phyloP scores from a whole-genome alignment of 1,140 invertebrate genomes.

The Drosophila lacteicornis region DNA sequence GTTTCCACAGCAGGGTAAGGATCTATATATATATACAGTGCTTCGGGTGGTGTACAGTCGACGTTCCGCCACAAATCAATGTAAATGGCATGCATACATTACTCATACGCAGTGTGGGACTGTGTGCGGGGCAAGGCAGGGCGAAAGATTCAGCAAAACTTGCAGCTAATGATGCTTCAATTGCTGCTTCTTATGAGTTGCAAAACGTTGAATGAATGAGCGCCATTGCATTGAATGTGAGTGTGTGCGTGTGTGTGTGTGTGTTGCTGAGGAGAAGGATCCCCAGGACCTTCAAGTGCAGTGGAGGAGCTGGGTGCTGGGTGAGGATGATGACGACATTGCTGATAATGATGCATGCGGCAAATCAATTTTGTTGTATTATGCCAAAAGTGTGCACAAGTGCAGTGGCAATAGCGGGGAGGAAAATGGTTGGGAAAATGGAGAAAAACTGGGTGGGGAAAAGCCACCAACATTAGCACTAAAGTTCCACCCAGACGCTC shows the following conservation, averaged over 20 bases:
- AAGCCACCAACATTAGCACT: constrained; percentile 37
- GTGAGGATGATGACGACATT: constrained; percentile 26
- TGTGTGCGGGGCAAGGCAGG: background rate
- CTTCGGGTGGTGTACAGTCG: constrained; percentile 13
- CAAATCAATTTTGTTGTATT: constrained; percentile 83
- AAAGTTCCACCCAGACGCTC: constrained; percentile 69
- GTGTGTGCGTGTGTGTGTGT: constrained; percentile 14
- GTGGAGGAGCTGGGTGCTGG: constrained; percentile 10
- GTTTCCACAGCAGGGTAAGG: constrained; percentile 27
- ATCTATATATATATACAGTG: constrained; percentile 14
- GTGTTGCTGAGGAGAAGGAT: constrained; percentile 1
- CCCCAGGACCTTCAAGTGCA: constrained; percentile 41
- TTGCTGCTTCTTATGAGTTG: constrained; percentile 80
- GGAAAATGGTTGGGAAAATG: constrained; percentile 21
- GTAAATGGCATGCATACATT: constrained; percentile 80
- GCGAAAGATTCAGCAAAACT: constrained; percentile 50
- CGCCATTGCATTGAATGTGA: constrained; percentile 75
- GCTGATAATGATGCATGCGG: constrained; percentile 81
- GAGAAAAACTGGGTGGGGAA: constrained; percentile 10
- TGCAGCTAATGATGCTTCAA: constrained; percentile 83
- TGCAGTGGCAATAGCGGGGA: constrained; percentile 10
- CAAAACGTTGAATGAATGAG: constrained; percentile 81
- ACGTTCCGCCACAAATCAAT: constrained; percentile 67
- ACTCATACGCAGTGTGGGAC: constrained; percentile 72
- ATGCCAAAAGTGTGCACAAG: constrained; percentile 76